These are phyloP conservation scores for Thymelicus lineola DNA, from an alignment of 2,888 invertebrate species.

Conservation along the genomic window DNA sequence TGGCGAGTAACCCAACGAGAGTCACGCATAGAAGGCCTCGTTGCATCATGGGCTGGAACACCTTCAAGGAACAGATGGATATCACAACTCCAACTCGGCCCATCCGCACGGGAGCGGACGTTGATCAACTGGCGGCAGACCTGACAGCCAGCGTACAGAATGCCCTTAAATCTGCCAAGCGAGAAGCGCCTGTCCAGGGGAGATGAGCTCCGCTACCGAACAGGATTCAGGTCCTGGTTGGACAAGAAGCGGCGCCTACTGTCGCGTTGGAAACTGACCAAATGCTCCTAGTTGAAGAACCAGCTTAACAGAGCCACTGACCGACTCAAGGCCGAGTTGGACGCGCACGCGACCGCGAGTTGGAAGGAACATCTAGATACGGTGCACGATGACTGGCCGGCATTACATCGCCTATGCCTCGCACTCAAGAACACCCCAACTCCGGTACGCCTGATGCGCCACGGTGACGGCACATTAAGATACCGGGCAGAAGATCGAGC, in stretches of 20 bases:
- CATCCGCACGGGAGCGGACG: background rate
- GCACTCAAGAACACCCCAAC: too few relatives aligned
- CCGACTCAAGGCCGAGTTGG: conserved; percentile 15
- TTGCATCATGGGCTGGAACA: background rate
- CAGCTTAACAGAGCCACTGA: conserved; percentile 12
- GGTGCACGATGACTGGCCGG: too few relatives aligned
- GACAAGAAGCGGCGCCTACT: conserved; percentile 14
- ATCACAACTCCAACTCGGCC: conserved; percentile 28
- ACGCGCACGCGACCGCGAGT: conserved; percentile 1
- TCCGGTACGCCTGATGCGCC: too few relatives aligned
- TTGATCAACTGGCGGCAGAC: conserved; percentile 20
- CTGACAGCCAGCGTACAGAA: conserved; percentile 17
- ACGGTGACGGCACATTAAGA: too few relatives aligned
- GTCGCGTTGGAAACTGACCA: conserved; percentile 38
- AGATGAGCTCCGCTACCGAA: conserved; percentile 12
- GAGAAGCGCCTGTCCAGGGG: background rate
- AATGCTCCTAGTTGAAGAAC: conserved; percentile 19
- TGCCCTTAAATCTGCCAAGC: background rate
- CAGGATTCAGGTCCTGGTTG: accelerated
- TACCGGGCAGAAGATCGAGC: too few relatives aligned
- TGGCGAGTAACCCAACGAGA: conserved; percentile 13
- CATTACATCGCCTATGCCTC: too few relatives aligned
- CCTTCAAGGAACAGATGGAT: conserved; percentile 7
- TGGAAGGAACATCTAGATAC: conserved; percentile 31
- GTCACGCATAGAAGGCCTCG: conserved; percentile 13